Base-by-base conservation (phyloP, 1,140 invertebrate species). In the Meloidogyne floridensis region DNA sequence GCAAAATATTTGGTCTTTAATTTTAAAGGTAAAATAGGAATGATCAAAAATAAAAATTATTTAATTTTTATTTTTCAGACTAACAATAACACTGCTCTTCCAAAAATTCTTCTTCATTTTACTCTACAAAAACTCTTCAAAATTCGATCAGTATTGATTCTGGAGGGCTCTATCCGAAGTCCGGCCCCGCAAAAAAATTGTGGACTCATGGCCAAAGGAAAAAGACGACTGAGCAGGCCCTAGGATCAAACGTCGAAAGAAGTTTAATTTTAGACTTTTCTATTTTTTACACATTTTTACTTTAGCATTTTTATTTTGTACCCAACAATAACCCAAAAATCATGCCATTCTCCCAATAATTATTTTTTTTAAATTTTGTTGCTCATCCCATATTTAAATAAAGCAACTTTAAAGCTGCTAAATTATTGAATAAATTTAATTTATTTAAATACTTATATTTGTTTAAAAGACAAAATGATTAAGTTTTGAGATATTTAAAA, bases 201-300 rank as follows among this genome's bases (percentile, higher is more conserved):
- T 51, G 77, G 77, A 79, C 77, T 11, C 59, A 79, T 79, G 77
- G 77, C 77, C 77, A 79, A 79, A 51, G 77, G 77, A 72, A 79
- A 72, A 72, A 79, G 72, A 69, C 42, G 76, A 65, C 76, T 18
- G 77, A 69, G 51, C 65, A 71, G 20, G 77, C 59, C 77, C 77
- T 72, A 65, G 77, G n/a, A 79, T 72, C 77, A 79, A 79, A 69
- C 77, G 72, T 79, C 77, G 77, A 79, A 79, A 65, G 18, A 76
- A 71, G 0, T 47, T 47, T 47, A 47, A 47, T 47, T 47, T 47
- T 47, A 59, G n/a, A 76, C 6, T 42, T 76, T 13, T 54, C 51
- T 54, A 15, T 76, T 5, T 11, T 54, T 53, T 6, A 42, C 15
- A 6, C 15, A 6, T 65, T 65, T 8, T 65, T 59, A 15, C 13